Conservation (phyloP, 2,888 invertebrate species). For the Meteorus colon region DNA sequence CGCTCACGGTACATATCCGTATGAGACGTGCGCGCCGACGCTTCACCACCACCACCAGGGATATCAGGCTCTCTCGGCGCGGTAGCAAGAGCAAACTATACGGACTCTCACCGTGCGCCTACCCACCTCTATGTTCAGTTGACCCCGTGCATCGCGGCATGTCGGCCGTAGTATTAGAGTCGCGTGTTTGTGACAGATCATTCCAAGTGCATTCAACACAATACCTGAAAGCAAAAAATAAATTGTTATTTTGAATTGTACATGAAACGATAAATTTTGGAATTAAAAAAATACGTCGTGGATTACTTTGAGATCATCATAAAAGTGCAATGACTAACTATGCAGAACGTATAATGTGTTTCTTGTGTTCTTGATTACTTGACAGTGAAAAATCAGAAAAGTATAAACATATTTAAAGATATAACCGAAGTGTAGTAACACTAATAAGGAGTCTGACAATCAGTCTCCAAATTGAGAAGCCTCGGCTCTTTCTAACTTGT, state of each 20-base stretch:
- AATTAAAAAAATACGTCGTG: background rate
- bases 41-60: constrained; percentile 1
- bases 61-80: constrained; percentile 35
- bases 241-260: constrained; percentile 2
- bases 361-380: constrained; percentile 27
- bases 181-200: constrained; percentile 50
- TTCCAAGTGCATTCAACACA: constrained; percentile 32
- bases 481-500: constrained; percentile 32
- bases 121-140: constrained; percentile 65
- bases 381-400: background rate
- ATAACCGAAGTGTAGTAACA: no score
- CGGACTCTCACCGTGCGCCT: constrained; percentile 51
- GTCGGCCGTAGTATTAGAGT: constrained; percentile 60
- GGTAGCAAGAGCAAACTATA: constrained; percentile 51
- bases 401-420: no score
- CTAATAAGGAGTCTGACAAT: no score
- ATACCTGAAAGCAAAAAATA: constrained; percentile 19
- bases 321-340: constrained; percentile 30
- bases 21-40: constrained; percentile 12
- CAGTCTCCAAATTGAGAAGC: constrained; percentile 5
- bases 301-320: constrained; percentile 2
- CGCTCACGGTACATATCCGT: constrained; percentile 10
- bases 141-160: constrained; percentile 73
- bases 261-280: background rate
- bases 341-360: constrained; percentile 16